Conservation (phyloP, 2,888 invertebrate genomes). For the Pristionchus fissidentatus region DNA sequence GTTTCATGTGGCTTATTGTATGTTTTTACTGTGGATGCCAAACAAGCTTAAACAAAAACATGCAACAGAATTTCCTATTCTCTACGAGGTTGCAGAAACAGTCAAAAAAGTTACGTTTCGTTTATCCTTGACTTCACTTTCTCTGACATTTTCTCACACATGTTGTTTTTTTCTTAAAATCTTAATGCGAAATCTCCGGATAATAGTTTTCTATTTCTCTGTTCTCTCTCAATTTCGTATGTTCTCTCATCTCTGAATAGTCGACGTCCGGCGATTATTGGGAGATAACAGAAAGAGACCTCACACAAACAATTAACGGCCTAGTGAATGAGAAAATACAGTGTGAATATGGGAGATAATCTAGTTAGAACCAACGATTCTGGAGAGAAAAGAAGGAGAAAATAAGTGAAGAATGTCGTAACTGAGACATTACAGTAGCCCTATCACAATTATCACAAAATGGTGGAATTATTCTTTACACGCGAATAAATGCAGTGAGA, state of each 20-base stretch:
- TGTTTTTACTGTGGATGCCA: no score
- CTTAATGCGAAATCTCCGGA: not conserved
- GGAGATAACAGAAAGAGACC: slow-evolving; percentile 16
- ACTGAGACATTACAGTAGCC: no score
- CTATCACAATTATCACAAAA: no score
- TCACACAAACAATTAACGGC: slow-evolving; percentile 37
- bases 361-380: not conserved
- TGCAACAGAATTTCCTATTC: no score
- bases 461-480: no score
- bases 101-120: no score
- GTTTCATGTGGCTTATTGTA: no score
- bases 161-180: not conserved
- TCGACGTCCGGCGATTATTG: not conserved
- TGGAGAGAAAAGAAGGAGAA: not conserved
- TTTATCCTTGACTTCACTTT: no score
- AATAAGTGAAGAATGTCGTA: not conserved
- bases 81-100: no score
- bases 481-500: not conserved
- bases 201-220: not conserved
- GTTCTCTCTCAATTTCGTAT: not conserved
- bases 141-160: no score
- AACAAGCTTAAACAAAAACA: no score
- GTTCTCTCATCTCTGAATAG: no score
- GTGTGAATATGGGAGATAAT: slow-evolving; percentile 16
- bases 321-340: slow-evolving; percentile 6